These are phyloP conservation scores for Agrilus biguttatus DNA, from an alignment of 2,888 invertebrate species.

Conservation along the genomic window DNA sequence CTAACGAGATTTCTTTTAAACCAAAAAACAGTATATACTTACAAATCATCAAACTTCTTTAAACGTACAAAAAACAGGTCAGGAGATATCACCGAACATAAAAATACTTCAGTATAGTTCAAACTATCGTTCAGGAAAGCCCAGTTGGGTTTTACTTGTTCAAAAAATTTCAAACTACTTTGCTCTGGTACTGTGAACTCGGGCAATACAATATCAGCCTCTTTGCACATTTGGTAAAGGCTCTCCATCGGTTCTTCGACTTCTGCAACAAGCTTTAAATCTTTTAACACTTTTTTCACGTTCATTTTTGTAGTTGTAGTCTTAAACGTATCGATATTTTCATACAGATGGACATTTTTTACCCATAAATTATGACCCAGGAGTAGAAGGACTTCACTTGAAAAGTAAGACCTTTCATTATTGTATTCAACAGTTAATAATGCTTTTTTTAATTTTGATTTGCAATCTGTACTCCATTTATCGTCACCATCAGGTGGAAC, in stretches of 20 bases:
- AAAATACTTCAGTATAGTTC: slow-evolving; percentile 30
- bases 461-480: slow-evolving; percentile 11
- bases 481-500: slow-evolving; percentile 23
- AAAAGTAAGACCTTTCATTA: slow-evolving; percentile 19
- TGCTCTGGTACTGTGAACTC: slow-evolving; percentile 11
- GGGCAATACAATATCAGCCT: slow-evolving; percentile 22
- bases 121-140: slow-evolving; percentile 34
- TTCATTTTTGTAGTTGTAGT: slow-evolving; percentile 38
- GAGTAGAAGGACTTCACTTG: slow-evolving; percentile 38
- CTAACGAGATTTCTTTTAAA: no score
- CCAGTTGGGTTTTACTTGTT: slow-evolving; percentile 27
- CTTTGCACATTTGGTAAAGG: slow-evolving; percentile 34
- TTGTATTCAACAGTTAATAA: slow-evolving; percentile 3
- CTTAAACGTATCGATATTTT: slow-evolving; percentile 35
- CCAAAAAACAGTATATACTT: slow-evolving; percentile 5
- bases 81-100: slow-evolving; percentile 33
- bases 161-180: slow-evolving; percentile 2
- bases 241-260: slow-evolving; percentile 36
- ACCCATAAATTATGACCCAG: slow-evolving; percentile 50
- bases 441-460: slow-evolving; percentile 5
- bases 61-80: slow-evolving; percentile 36
- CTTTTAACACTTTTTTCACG: slow-evolving; percentile 37
- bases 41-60: slow-evolving; percentile 32
- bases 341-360: slow-evolving; percentile 43
- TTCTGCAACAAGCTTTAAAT: slow-evolving; percentile 27